Conservation (phyloP, 1,140 invertebrate genomes). For the Calephelis nemesis region DNA sequence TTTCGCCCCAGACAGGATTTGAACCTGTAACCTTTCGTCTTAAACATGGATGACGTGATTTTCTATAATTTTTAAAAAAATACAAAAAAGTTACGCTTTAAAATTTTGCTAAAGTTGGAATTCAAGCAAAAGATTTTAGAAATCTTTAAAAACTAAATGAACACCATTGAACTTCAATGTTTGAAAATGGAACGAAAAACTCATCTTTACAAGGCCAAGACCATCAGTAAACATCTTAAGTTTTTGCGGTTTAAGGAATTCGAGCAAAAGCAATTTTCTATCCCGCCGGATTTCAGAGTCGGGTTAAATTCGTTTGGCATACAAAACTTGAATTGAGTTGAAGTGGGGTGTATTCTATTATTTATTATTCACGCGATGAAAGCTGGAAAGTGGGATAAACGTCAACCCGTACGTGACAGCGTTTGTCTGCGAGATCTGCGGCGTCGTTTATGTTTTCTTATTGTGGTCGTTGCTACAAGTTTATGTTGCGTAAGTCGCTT, state of each 20-base stretch:
- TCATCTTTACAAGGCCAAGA: background rate
- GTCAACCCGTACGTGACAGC: conserved; percentile 63
- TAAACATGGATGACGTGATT: no score
- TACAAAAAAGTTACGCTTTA: no score
- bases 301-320: conserved; percentile 34
- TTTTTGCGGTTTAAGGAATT: conserved; percentile 22
- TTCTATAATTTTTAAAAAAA: no score
- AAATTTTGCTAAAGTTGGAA: no score
- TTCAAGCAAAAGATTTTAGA: no score
- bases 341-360: conserved; percentile 57
- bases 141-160: background rate
- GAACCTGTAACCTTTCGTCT: no score
- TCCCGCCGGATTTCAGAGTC: conserved; percentile 23
- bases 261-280: conserved; percentile 24
- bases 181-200: background rate
- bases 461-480: conserved; percentile 34
- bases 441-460: conserved; percentile 49
- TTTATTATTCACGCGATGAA: conserved; percentile 70
- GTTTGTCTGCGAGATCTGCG: conserved; percentile 44
- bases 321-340: conserved; percentile 39
- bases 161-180: conserved; percentile 4
- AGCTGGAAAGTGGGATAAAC: conserved; percentile 68
- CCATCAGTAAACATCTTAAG: conserved; percentile 21
- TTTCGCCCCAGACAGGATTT: no score
- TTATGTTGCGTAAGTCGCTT: conserved; percentile 24